Evolutionary conservation across 2,797 vertebrate species (phyloP).

Genomic region (Pagetopsis macropterus): DNA sequence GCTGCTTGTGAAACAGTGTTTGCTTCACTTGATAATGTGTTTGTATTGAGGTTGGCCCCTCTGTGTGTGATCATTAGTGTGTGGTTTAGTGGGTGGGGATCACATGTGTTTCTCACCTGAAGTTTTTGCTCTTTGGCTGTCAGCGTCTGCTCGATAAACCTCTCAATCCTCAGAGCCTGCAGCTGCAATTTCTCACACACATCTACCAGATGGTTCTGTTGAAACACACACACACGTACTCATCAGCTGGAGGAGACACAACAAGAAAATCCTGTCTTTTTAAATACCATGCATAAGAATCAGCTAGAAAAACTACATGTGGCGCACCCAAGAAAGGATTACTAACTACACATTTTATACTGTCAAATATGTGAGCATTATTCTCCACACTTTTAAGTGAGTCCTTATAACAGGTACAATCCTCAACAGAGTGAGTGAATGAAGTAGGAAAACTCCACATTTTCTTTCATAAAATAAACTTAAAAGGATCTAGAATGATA

Average conservation of each 20-base stretch:
- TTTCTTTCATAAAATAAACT: not conserved
- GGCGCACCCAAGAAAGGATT: constrained; percentile 55
- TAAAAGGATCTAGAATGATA: not conserved
- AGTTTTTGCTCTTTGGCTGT: constrained; percentile 85
- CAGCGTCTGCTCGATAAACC: constrained; percentile 87
- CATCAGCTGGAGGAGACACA: constrained; percentile 48
- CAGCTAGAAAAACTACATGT: constrained; percentile 11
- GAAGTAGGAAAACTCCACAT: not conserved
- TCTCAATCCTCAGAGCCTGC: constrained; percentile 87
- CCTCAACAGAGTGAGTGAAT: not conserved
- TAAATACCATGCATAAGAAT: constrained; percentile 43
- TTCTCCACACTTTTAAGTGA: not conserved
- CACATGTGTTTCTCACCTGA: constrained; percentile 80
- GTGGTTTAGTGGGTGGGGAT: constrained; percentile 21
- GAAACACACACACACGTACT: constrained; percentile 8
- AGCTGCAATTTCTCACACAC: constrained; percentile 93
- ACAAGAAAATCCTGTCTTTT: constrained; percentile 76
- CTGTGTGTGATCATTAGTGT: constrained; percentile 5
- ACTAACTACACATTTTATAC: constrained; percentile 2
- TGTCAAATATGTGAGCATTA: not conserved
- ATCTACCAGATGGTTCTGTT: constrained; percentile 93
- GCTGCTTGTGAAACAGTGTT: constrained; percentile 20
- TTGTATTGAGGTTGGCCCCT: not conserved
- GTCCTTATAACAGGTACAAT: not conserved
- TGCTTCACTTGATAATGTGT: constrained; percentile 1